Evolutionary conservation across 2,113 vertebrate genomes (phyloP), one percentile per base, ranked within the genome.

Genomic region (Haliaeetus leucogaster): DNA sequence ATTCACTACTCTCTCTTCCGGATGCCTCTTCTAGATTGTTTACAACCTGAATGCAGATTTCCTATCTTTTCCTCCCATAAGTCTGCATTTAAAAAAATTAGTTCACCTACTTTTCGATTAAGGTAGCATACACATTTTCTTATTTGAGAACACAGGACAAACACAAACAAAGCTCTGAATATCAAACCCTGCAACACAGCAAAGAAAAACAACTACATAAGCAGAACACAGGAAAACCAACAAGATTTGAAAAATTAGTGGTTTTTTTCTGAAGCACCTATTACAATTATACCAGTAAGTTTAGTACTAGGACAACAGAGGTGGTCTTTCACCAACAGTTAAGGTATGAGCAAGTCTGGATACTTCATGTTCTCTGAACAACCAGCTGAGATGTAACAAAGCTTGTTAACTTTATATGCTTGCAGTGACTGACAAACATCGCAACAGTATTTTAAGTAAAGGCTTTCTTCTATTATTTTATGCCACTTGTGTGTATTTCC

Each of bases 11-110:
- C 43, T 86, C 25, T 79, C 74, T 68, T 80, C 32, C 7, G 0
- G 67, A n/a, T 82, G 58, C 48, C 63, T 90, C 71, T 77, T 45
- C 62, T 56, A 77, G 70, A 29, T 94, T 88, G 62, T 94, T 96
- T 96, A 92, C 82, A 84, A 73, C 38, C 63, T 81, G 43, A 90
- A 93, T 5, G 36, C 34, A 90, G 71, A 81, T 77, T 83, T 82
- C 23, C 34, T 66, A 32, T 29, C 43, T 58, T 58, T 55, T 76
- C 22, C 43, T 87, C 45, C 27, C 53, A 58, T 58, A 70, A 0
- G 0, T 29, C 62, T 59, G 10, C 2, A 0, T 79, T 7, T 52
- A 42, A 68, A 42, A 48, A 47, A 73, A 65, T 7, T 4, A 90
- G 82, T 90, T 90, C 79, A 83, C 71, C 87, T 32, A 29, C 58